Conservation (phyloP, 1,140 invertebrate genomes). For the Physella acuta region DNA sequence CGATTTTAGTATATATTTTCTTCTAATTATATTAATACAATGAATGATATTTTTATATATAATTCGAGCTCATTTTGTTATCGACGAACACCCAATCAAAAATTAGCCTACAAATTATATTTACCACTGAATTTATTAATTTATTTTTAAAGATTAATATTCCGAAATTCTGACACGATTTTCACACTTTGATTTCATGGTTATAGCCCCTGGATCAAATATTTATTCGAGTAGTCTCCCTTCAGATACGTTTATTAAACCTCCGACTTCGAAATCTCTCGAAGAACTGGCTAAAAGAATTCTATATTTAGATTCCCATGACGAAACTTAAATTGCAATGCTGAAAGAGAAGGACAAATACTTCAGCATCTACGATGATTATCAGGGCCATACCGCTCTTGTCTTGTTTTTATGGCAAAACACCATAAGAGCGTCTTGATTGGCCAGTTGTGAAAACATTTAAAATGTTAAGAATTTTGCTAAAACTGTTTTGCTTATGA, state of each 20-base stretch:
- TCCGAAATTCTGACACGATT: slow-evolving; percentile 87
- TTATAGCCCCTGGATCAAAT: slow-evolving; percentile 16
- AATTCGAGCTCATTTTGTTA: too few relatives aligned
- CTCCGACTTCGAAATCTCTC: slow-evolving; percentile 23
- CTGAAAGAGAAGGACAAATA: slow-evolving; percentile 19
- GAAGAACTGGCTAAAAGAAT: too few relatives aligned
- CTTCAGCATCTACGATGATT: background rate
- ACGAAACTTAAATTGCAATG: slow-evolving; percentile 12
- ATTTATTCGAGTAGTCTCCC: slow-evolving; percentile 11
- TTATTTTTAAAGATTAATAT: slow-evolving; percentile 93
- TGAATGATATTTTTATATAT: too few relatives aligned
- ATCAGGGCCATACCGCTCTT: background rate
- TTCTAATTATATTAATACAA: too few relatives aligned
- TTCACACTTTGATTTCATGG: slow-evolving; percentile 21
- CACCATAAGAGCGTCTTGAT: background rate
- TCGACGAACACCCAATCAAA: too few relatives aligned
- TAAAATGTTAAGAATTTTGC: background rate
- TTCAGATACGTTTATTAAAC: slow-evolving; percentile 16
- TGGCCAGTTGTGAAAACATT: background rate
- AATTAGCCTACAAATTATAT: too few relatives aligned
- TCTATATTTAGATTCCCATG: too few relatives aligned
- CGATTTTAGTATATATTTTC: too few relatives aligned
- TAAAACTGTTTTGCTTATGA: background rate
- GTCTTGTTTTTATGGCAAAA: background rate
- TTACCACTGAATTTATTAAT: too few relatives aligned